Base-by-base conservation (phyloP, 2,888 invertebrate species). In the Cyclophora punctaria region DNA sequence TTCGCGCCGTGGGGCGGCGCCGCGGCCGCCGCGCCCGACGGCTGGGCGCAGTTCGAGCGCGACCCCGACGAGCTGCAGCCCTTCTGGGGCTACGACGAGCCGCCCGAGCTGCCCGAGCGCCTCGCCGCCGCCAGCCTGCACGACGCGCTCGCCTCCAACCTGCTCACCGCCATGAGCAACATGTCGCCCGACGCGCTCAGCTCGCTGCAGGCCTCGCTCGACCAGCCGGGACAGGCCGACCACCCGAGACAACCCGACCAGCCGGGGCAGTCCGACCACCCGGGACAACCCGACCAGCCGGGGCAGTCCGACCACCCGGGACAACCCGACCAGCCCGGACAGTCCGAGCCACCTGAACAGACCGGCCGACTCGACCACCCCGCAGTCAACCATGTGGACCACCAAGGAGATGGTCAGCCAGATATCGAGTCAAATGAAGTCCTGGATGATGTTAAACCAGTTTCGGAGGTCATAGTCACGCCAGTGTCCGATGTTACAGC, bases 121-220 rank as follows among this genome's bases (percentile, higher is more conserved):
- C 47, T 45, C 44, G 45, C 49, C 42, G 54, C 49, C 3, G 51
- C 55, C 4, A 47, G 51, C 41, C 56, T 55, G 52, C 44, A 46
- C 47, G 48, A 49, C 47, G 56, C 53, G 40, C 57, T 66, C 44
- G 81, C 85, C 59, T 70, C 68, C 71, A 78, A 82, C 65, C 72
- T 86, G 60, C 77, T 83, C 37, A 74, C 77, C 34, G 85, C 83
- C 61, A 80, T 85, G 79, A 75, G 74, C 57, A 67, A 64, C 60
- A 80, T 83, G 81, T 66, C 80, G 46, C 70, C 79, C 37, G 69
- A 59, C 57, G 72, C 71, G 44, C 44, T 44, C 20, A 5, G 20
- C 44, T 5, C 20, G 4, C 20, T 44, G 33, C 20, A 20, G 51
- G 64, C 77, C 63, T 79, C 79, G 50, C 66, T 78, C 59, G 73